Conservation (phyloP, 2,113 vertebrate genomes). For the Erythrocercus mccallii region DNA sequence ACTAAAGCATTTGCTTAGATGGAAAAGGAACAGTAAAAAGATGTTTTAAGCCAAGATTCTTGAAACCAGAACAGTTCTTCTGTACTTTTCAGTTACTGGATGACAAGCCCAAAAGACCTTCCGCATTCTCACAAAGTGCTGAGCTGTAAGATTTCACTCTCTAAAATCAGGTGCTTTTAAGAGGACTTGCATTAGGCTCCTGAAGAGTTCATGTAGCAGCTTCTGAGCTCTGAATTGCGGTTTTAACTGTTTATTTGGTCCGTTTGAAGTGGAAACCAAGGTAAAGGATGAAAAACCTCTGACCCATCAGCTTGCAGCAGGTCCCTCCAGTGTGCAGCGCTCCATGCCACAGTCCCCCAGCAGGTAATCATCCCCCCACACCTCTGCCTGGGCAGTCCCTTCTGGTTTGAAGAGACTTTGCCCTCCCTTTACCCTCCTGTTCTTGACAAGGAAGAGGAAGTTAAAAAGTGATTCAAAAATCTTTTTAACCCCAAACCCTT, state of each 20-base stretch:
- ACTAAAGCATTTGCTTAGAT: conserved; percentile 26
- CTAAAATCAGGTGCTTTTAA: conserved; percentile 16
- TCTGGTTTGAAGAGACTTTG: not conserved
- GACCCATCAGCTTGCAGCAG: not conserved
- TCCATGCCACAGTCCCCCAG: not conserved
- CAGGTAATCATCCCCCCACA: not conserved
- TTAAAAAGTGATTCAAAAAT: not conserved
- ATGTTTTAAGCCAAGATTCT: conserved; percentile 12
- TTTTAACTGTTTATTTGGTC: not conserved
- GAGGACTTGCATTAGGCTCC: not conserved
- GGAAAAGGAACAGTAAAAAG: not conserved
- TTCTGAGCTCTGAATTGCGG: not conserved
- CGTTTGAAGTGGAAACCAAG: not conserved
- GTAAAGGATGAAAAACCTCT: not conserved
- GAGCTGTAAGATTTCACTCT: not conserved
- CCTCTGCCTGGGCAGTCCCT: not conserved
- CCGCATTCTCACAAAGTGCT: not conserved
- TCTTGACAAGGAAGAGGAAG: not conserved
- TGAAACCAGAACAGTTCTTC: not conserved
- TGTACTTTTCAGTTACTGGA: not conserved
- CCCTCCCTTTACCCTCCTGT: not conserved
- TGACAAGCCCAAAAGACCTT: not conserved
- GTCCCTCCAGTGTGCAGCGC: not conserved
- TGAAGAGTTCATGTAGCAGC: not conserved
- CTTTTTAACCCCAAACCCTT: not conserved